phyloP scores from a whole-genome alignment of 2,888 invertebrate genomes.

The Thera obeliscata region DNA sequence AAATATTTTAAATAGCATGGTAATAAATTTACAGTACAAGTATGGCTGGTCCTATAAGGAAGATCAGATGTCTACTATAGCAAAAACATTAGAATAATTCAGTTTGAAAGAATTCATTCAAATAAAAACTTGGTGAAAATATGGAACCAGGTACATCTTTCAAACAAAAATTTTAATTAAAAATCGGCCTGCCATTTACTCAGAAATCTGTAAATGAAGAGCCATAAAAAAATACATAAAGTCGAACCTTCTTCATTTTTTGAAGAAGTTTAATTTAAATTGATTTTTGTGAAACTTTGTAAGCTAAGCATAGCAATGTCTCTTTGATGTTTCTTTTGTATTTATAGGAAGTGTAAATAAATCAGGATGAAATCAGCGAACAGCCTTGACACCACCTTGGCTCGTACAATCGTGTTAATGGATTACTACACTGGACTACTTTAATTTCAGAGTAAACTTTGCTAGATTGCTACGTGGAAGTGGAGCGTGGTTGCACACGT shows the following conservation, averaged over 20 bases:
- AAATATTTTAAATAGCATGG: not conserved
- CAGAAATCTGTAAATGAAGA: too few species aligned
- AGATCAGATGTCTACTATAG: too few species aligned
- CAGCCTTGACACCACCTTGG: constrained; percentile 4
- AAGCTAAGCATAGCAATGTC: not conserved
- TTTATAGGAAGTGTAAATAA: constrained; percentile 18
- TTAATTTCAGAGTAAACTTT: constrained; percentile 22
- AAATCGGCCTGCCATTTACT: not conserved
- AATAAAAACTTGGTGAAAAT: too few species aligned
- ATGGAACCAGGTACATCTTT: not conserved
- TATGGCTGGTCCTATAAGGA: too few species aligned
- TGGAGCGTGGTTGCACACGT: constrained; percentile 1
- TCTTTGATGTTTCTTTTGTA: constrained; percentile 2
- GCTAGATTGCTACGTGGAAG: constrained; percentile 20
- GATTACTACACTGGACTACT: constrained; percentile 9
- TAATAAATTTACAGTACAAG: too few species aligned
- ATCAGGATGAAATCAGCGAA: constrained; percentile 13
- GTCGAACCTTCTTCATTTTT: too few species aligned
- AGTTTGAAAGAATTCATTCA: too few species aligned
- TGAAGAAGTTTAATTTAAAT: too few species aligned
- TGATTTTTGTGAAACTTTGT: too few species aligned
- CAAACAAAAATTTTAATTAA: not conserved
- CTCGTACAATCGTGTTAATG: constrained; percentile 21
- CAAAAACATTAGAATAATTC: too few species aligned
- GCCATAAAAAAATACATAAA: too few species aligned